phyloP scores from a whole-genome alignment of 2,113 vertebrate species.

The Hemibagrus wyckioides region DNA sequence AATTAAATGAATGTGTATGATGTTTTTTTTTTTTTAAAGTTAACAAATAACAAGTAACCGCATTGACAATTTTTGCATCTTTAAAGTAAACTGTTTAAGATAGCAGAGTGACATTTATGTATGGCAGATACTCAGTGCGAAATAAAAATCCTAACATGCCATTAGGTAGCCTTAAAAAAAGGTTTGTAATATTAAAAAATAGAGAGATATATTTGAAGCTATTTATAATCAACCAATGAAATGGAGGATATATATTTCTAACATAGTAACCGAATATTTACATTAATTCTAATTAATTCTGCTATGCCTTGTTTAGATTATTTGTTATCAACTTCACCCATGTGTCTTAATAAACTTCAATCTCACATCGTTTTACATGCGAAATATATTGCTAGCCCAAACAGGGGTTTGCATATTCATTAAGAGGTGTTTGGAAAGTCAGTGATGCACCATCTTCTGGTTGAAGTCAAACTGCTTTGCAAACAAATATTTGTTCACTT shows the following conservation, averaged over 20 bases:
- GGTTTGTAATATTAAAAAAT: too few relatives aligned
- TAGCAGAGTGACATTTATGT: not conserved
- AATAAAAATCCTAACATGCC: not conserved
- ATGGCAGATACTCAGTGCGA: not conserved
- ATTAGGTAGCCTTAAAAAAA: not conserved
- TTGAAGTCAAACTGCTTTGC: not conserved
- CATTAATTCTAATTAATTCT: too few relatives aligned
- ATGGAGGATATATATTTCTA: too few relatives aligned
- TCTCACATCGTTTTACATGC: not conserved
- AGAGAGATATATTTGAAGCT: too few relatives aligned
- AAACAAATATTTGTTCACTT: not conserved
- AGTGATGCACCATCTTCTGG: slow-evolving; percentile 1
- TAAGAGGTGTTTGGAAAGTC: slow-evolving; percentile 18
- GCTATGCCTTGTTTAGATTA: slow-evolving; percentile 12
- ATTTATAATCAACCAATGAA: too few relatives aligned
- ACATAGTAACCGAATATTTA: too few relatives aligned
- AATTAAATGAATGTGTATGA: not conserved
- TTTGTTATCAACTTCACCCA: slow-evolving; percentile 26
- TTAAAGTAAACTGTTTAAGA: too few relatives aligned
- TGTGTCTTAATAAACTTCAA: not conserved
- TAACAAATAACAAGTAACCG: not conserved
- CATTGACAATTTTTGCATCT: not conserved
- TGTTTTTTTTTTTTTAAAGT: not conserved
- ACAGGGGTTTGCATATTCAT: slow-evolving; percentile 25
- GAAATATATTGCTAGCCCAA: not conserved